Conservation (phyloP, 1,140 invertebrate species). For the Drosophila kohkoa region DNA sequence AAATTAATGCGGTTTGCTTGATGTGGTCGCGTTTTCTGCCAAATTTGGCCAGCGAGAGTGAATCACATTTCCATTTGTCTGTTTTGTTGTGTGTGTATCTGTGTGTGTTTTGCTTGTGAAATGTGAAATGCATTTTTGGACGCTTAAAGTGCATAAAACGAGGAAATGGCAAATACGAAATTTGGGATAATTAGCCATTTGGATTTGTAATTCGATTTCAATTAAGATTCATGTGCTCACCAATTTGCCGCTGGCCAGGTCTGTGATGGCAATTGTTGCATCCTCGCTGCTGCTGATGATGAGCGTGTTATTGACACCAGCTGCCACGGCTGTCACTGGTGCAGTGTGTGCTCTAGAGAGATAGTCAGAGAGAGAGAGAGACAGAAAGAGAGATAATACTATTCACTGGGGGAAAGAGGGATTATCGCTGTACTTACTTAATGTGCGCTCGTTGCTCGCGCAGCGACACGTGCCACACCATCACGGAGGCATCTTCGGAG, state of each 20-base stretch:
- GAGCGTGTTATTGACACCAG: slow-evolving; percentile 90
- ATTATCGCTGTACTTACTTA: slow-evolving; percentile 85
- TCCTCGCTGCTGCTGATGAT: slow-evolving; percentile 94
- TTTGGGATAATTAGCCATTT: background rate
- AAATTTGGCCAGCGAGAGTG: slow-evolving; percentile 50
- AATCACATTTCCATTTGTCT: slow-evolving; percentile 14
- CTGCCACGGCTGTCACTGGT: slow-evolving; percentile 90
- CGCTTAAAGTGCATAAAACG: slow-evolving; percentile 5
- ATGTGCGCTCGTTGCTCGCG: slow-evolving; percentile 90
- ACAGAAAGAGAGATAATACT: background rate
- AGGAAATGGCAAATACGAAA: slow-evolving; percentile 16
- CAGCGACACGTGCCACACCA: slow-evolving; percentile 93
- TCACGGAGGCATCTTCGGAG: slow-evolving; percentile 92
- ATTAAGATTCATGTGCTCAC: slow-evolving; percentile 84
- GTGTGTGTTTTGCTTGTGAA: background rate
- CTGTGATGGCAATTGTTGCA: slow-evolving; percentile 92
- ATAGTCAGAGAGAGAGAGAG: background rate
- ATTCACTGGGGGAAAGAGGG: background rate
- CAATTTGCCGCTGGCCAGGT: slow-evolving; percentile 90
- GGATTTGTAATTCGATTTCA: slow-evolving; percentile 31
- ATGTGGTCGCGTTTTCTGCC: slow-evolving; percentile 53
- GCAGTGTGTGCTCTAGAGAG: slow-evolving; percentile 90
- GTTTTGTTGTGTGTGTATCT: background rate
- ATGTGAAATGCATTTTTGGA: slow-evolving; percentile 9
- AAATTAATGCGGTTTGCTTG: slow-evolving; percentile 75